phyloP scores from a whole-genome alignment of 2,113 vertebrate genomes.

The Pycnonotus jocosus region DNA sequence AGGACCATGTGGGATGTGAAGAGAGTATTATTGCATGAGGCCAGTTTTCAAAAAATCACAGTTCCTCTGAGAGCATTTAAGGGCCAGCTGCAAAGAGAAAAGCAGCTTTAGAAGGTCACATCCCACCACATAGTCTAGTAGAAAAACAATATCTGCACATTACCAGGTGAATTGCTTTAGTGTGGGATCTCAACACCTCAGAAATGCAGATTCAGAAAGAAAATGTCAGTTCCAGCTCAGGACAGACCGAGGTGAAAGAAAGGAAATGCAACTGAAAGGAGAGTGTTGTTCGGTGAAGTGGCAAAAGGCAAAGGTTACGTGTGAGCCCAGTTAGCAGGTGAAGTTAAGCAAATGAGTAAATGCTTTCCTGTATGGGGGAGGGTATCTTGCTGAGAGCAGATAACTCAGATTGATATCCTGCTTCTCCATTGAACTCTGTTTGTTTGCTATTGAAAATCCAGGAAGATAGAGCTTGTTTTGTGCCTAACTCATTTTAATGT shows the following conservation, averaged over 20 bases:
- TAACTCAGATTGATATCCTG: background rate
- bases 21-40: background rate
- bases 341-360: background rate
- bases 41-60: background rate
- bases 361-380: background rate
- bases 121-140: background rate
- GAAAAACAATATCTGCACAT: background rate
- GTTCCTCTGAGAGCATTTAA: background rate
- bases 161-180: background rate
- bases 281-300: accelerated
- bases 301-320: background rate
- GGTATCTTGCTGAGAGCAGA: background rate
- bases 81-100: background rate
- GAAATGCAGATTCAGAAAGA: background rate
- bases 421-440: background rate
- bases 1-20: background rate
- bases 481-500: background rate
- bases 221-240: background rate
- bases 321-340: background rate
- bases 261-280: background rate
- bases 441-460: background rate
- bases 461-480: background rate
- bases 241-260: background rate
- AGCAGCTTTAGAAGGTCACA: background rate
- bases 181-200: background rate